Percentiles rank a stretch among this genome's conserved stretches.
phyloP scores from a whole-genome alignment of 2,888 invertebrate genomes.

The Zonitis immaculata region DNA sequence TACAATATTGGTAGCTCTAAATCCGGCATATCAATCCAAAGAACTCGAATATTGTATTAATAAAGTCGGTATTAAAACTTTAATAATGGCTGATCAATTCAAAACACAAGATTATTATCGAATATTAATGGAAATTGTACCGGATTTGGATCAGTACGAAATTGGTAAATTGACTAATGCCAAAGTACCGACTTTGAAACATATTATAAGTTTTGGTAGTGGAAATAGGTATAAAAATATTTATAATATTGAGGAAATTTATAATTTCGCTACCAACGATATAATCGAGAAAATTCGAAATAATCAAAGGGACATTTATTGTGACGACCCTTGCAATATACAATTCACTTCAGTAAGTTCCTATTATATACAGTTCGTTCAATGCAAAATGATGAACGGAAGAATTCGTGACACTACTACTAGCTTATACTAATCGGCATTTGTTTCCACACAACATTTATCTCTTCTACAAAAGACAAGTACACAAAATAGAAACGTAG shows the following conservation, averaged over 20 bases:
- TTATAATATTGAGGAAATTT: slow-evolving; percentile 45
- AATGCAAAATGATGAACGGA: too few species aligned
- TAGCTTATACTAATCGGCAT: too few species aligned
- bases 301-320: slow-evolving; percentile 53
- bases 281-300: slow-evolving; percentile 40
- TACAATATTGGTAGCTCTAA: slow-evolving; percentile 68
- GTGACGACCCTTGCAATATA: slow-evolving; percentile 68
- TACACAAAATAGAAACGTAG: too few species aligned
- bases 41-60: slow-evolving; percentile 70
- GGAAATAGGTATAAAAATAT: slow-evolving; percentile 49
- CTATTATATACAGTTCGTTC: too few species aligned
- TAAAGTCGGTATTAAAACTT: slow-evolving; percentile 63
- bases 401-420: too few species aligned
- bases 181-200: slow-evolving; percentile 51
- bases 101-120: slow-evolving; percentile 64
- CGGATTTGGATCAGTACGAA: slow-evolving; percentile 56
- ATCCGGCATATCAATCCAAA: slow-evolving; percentile 64
- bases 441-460: too few species aligned
- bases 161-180: slow-evolving; percentile 49
- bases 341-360: slow-evolving; percentile 70
- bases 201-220: slow-evolving; percentile 48
- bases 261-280: slow-evolving; percentile 36
- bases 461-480: too few species aligned
- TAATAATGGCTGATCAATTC: slow-evolving; percentile 60
- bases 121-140: slow-evolving; percentile 57